phyloP scores from a whole-genome alignment of 2,797 vertebrate genomes.

The Poecilia velifera region DNA sequence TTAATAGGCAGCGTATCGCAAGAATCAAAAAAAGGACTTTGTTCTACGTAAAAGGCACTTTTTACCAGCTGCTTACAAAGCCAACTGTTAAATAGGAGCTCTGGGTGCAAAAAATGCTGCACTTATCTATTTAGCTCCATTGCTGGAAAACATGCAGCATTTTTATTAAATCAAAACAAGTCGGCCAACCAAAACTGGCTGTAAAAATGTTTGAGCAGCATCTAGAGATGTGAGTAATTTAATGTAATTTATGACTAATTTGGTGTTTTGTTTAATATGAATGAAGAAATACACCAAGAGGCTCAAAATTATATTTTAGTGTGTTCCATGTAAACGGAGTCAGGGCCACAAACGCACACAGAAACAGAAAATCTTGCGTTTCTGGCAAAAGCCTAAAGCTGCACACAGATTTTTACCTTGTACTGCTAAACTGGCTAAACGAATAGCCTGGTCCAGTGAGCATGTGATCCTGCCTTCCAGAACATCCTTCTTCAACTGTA shows the following conservation, averaged over 20 bases:
- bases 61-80: conserved; percentile 4
- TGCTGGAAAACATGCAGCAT: background rate
- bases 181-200: background rate
- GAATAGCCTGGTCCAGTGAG: conserved; percentile 92
- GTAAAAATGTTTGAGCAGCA: background rate
- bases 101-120: background rate
- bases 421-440: conserved; percentile 94
- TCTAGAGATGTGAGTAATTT: background rate
- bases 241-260: background rate
- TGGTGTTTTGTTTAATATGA: background rate
- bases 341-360: background rate
- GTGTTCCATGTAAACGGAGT: background rate
- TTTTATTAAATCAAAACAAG: background rate
- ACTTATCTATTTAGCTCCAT: background rate
- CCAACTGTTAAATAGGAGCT: background rate
- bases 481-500: conserved; percentile 97
- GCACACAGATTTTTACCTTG: conserved; percentile 86
- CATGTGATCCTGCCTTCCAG: conserved; percentile 95
- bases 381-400: background rate
- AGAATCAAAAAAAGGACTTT: conserved; percentile 17
- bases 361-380: background rate
- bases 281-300: background rate
- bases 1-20: background rate
- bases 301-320: background rate
- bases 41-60: background rate